phyloP scores from a whole-genome alignment of 2,797 vertebrate genomes.

The Choloepus didactylus region DNA sequence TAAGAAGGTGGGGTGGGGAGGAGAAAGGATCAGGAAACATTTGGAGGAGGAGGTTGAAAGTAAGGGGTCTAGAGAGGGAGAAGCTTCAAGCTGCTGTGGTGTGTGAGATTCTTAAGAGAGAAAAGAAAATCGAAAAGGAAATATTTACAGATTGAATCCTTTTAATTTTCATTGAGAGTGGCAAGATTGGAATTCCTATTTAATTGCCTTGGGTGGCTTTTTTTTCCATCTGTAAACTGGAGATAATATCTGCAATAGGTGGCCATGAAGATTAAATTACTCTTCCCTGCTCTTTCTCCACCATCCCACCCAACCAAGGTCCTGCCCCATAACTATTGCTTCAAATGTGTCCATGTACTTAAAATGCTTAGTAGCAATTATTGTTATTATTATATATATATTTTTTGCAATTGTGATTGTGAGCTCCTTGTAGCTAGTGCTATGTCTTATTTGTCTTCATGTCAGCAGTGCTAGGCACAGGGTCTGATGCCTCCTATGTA shows the following conservation, averaged over 20 bases:
- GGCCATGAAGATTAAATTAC: not conserved
- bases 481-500: not conserved
- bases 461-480: not conserved
- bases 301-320: not conserved
- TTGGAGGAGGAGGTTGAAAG: not conserved
- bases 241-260: not conserved
- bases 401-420: not conserved
- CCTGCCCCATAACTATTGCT: not conserved
- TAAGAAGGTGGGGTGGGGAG: not conserved
- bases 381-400: too few relatives aligned
- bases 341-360: not conserved
- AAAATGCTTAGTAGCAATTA: not conserved
- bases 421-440: not conserved
- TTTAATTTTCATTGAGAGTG: not conserved
- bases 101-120: not conserved
- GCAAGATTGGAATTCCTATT: not conserved
- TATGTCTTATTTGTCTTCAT: not conserved
- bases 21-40: not conserved
- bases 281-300: not conserved
- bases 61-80: not conserved
- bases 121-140: not conserved
- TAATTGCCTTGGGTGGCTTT: not conserved
- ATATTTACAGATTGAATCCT: not conserved
- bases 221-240: not conserved
- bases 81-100: not conserved